These are phyloP conservation scores for Bolinopsis microptera DNA, from an alignment of 37 sponge, comb jelly and placozoan species.

Conservation along the genomic window DNA sequence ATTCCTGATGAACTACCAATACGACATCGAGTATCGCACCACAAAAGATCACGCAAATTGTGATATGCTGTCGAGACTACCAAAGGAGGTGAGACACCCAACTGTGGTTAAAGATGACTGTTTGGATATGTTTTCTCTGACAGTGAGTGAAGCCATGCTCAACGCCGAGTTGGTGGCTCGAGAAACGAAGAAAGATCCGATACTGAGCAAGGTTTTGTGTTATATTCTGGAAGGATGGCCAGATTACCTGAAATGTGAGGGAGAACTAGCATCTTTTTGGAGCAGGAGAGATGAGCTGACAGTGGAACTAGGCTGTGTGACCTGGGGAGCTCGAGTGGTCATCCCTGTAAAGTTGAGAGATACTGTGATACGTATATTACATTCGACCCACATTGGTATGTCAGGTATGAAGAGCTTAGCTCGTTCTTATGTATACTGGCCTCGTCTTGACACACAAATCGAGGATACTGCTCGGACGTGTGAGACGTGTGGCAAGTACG, in stretches of 20 bases:
- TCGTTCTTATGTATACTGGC: slow-evolving; percentile 28
- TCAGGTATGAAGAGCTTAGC: slow-evolving; percentile 32
- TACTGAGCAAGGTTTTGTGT: slow-evolving; percentile 66
- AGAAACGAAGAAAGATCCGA: slow-evolving; percentile 66
- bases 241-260: not conserved
- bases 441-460: slow-evolving; percentile 51
- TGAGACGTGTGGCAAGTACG: slow-evolving; percentile 28
- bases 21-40: slow-evolving; percentile 70
- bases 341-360: slow-evolving; percentile 14
- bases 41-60: slow-evolving; percentile 70
- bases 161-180: slow-evolving; percentile 24
- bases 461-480: slow-evolving; percentile 47
- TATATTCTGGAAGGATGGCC: slow-evolving; percentile 69
- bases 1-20: slow-evolving; percentile 67
- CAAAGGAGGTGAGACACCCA: slow-evolving; percentile 43
- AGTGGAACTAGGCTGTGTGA: not conserved
- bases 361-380: slow-evolving; percentile 1
- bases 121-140: not conserved
- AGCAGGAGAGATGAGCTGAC: slow-evolving; percentile 1
- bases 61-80: slow-evolving; percentile 73
- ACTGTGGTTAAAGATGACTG: not conserved
- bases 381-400: slow-evolving; percentile 6
- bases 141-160: not conserved
- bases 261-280: not conserved
- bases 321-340: slow-evolving; percentile 10